Conservation (phyloP, 2,888 invertebrate species). For the Dasypogon diadema region DNA sequence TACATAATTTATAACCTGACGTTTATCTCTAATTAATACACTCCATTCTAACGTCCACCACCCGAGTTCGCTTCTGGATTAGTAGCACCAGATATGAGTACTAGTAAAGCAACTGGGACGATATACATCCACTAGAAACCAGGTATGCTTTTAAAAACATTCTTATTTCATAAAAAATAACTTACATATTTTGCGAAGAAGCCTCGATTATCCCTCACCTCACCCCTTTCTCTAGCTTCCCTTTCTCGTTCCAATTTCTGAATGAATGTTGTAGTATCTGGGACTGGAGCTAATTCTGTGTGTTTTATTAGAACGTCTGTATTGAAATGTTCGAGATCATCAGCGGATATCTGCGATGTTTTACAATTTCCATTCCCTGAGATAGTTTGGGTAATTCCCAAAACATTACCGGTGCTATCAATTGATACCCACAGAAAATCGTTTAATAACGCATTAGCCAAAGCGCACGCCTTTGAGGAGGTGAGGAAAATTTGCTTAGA, state of each 20-base stretch:
- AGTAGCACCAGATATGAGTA: slow-evolving; percentile 88
- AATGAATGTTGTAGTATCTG: slow-evolving; percentile 95
- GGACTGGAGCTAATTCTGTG: slow-evolving; percentile 87
- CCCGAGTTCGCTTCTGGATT: slow-evolving; percentile 76
- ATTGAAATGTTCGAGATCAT: slow-evolving; percentile 73
- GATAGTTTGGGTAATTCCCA: slow-evolving; percentile 76
- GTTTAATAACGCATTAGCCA: slow-evolving; percentile 81
- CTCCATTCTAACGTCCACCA: slow-evolving; percentile 52
- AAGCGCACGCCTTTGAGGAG: slow-evolving; percentile 83
- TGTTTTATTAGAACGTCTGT: slow-evolving; percentile 84
- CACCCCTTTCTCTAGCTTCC: slow-evolving; percentile 88
- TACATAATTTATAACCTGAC: too few relatives aligned
- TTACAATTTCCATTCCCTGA: slow-evolving; percentile 61
- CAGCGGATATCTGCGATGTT: slow-evolving; percentile 60
- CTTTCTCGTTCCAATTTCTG: slow-evolving; percentile 93
- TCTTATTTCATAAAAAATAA: slow-evolving; percentile 56
- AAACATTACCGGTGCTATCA: slow-evolving; percentile 82
- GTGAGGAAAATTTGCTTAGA: slow-evolving; percentile 78
- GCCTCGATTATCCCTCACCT: slow-evolving; percentile 93
- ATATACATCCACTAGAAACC: slow-evolving; percentile 98
- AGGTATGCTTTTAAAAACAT: slow-evolving; percentile 56
- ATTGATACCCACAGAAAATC: slow-evolving; percentile 85
- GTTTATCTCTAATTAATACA: too few relatives aligned
- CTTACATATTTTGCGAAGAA: slow-evolving; percentile 98
- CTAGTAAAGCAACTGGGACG: slow-evolving; percentile 90